Percentiles rank a stretch among this genome's conserved stretches.
Evolutionary conservation across 2,113 vertebrate genomes (phyloP).

Genomic region (Ictidomys tridecemlineatus): DNA sequence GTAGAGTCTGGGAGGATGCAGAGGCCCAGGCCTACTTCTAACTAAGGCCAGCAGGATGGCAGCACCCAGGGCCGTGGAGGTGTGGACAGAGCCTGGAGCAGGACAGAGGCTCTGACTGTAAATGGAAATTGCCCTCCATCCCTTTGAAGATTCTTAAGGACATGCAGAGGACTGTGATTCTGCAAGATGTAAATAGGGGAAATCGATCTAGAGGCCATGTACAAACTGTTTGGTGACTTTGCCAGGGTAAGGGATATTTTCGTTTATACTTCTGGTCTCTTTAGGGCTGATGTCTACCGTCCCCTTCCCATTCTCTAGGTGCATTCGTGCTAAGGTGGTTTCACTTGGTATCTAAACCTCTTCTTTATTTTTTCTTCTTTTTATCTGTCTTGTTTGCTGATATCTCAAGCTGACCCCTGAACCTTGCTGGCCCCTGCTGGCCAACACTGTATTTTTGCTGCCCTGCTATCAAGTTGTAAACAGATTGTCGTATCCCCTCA

Average conservation of each 20-base stretch:
- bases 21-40: rapidly evolving
- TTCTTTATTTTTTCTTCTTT: neutral
- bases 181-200: neutral
- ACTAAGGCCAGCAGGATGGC: neutral
- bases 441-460: neutral
- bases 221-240: neutral
- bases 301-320: neutral
- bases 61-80: neutral
- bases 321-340: neutral
- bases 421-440: neutral
- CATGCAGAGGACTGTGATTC: neutral
- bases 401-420: neutral
- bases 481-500: neutral
- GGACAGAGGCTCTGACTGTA: neutral
- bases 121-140: neutral
- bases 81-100: neutral
- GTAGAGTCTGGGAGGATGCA: neutral
- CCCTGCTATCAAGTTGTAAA: neutral
- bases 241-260: neutral
- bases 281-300: neutral
- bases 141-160: slow-evolving; percentile 18
- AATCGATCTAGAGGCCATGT: neutral
- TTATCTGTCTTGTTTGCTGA: neutral
- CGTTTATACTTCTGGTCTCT: neutral
- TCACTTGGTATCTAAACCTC: neutral